Percentiles rank a stretch among this genome's conserved stretches.
Evolutionary conservation across 2,888 invertebrate species (phyloP).

Genomic region (Steromphala cineraria): DNA sequence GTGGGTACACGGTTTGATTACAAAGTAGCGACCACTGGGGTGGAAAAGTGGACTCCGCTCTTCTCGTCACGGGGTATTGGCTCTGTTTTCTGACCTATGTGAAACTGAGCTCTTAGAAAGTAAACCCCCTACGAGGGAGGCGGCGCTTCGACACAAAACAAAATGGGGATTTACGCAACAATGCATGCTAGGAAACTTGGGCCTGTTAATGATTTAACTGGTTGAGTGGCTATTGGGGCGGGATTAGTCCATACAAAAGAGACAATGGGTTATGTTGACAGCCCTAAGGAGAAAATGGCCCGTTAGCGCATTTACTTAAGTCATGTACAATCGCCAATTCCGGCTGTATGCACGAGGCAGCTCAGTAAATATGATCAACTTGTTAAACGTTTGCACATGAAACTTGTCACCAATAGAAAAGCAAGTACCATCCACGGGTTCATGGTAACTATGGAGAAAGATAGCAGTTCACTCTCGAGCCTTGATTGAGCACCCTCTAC

Average conservation of each 20-base stretch:
- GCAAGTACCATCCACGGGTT: background rate
- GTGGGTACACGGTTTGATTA: too few species aligned
- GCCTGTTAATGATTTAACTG: slow-evolving; percentile 35
- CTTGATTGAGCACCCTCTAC: background rate
- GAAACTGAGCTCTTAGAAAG: background rate
- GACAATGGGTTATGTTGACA: slow-evolving; percentile 35
- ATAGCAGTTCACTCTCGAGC: background rate
- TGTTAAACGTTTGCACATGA: slow-evolving; percentile 20
- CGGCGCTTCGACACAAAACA: slow-evolving; percentile 13
- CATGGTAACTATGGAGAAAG: slow-evolving; percentile 20
- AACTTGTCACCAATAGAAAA: background rate
- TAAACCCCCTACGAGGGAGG: background rate
- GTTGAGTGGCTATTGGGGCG: slow-evolving; percentile 21
- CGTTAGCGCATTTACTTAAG: slow-evolving; percentile 54
- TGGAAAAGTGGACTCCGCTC: too few species aligned
- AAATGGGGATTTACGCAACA: slow-evolving; percentile 26
- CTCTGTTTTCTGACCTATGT: background rate
- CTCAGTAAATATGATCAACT: slow-evolving; percentile 31
- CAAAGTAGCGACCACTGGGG: too few species aligned
- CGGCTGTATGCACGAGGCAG: slow-evolving; percentile 24
- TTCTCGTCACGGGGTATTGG: background rate
- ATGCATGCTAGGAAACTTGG: slow-evolving; percentile 21
- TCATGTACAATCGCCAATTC: slow-evolving; percentile 33
- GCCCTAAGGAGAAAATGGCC: slow-evolving; percentile 34
- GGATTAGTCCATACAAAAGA: slow-evolving; percentile 39